Conservation (phyloP, 2,113 vertebrate genomes). For the Sminthopsis crassicaudata region DNA sequence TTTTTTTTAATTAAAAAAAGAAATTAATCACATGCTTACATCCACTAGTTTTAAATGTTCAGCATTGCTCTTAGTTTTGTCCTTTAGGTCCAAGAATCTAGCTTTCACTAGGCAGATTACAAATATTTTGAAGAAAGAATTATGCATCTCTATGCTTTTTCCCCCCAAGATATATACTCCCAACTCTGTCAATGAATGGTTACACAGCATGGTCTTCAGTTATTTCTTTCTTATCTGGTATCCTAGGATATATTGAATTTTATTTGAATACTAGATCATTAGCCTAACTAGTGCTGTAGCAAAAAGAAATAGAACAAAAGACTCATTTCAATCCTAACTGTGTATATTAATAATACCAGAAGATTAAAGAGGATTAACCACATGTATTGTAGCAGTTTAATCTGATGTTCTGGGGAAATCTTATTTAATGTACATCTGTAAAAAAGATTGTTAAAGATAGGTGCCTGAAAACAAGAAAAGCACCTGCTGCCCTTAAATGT, state of each 20-base stretch:
- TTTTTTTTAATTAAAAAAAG: neutral
- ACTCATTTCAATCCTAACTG: neutral
- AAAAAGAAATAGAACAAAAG: neutral
- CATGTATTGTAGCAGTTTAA: neutral
- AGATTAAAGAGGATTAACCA: neutral
- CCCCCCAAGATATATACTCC: neutral
- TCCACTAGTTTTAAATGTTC: neutral
- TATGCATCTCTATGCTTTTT: neutral
- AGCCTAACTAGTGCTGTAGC: neutral
- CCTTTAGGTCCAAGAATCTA: neutral
- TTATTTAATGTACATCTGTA: neutral
- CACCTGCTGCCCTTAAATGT: neutral
- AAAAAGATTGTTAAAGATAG: constrained; percentile 32
- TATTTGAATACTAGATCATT: neutral
- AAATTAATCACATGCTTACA: neutral
- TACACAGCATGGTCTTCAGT: neutral
- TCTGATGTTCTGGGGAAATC: neutral
- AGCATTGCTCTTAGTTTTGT: neutral
- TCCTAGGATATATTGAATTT: neutral
- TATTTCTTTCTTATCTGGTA: neutral
- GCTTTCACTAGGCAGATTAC: neutral
- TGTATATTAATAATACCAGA: neutral
- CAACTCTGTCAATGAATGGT: neutral
- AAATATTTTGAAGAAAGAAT: neutral
- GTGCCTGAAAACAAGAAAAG: constrained; percentile 5